Percentiles rank a stretch among this genome's conserved stretches.
phyloP scores from a whole-genome alignment of 2,113 vertebrate species.

The Telmatochromis brachygnathus region DNA sequence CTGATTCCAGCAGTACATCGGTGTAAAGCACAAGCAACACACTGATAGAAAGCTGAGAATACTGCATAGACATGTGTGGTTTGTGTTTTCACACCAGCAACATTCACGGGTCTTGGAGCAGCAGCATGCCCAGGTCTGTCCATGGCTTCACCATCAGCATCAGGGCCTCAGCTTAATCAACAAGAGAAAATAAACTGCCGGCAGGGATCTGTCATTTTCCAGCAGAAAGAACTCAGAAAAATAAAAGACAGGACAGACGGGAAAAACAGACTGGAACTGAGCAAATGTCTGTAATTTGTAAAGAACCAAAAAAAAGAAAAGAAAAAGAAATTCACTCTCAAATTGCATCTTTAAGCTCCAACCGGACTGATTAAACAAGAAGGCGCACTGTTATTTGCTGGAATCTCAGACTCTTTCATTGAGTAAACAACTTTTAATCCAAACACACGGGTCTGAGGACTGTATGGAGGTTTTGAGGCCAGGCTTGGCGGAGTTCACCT shows the following conservation, averaged over 20 bases:
- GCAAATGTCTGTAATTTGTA: not conserved
- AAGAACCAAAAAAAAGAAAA: not conserved
- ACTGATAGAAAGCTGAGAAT: not conserved
- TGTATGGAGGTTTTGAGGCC: constrained; percentile 1
- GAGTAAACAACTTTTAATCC: constrained; percentile 54
- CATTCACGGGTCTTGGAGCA: not conserved
- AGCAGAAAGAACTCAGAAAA: not conserved
- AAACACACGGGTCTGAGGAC: constrained; percentile 14
- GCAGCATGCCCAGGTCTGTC: not conserved
- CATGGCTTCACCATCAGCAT: not conserved
- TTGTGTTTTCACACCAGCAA: not conserved
- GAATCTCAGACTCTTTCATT: constrained; percentile 12
- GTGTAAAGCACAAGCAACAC: not conserved
- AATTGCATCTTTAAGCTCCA: not conserved
- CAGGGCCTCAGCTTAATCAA: not conserved
- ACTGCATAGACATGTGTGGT: not conserved
- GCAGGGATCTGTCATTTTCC: not conserved
- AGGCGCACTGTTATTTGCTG: not conserved
- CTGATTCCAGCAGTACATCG: not conserved
- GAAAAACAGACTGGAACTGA: not conserved
- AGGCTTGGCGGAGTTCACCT: constrained; percentile 34
- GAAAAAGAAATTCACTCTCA: not conserved
- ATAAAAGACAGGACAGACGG: not conserved
- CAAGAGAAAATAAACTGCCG: not conserved
- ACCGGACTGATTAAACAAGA: constrained; percentile 37